Conservation (phyloP, 2,888 invertebrate genomes). For the Electrophaes corylata region DNA sequence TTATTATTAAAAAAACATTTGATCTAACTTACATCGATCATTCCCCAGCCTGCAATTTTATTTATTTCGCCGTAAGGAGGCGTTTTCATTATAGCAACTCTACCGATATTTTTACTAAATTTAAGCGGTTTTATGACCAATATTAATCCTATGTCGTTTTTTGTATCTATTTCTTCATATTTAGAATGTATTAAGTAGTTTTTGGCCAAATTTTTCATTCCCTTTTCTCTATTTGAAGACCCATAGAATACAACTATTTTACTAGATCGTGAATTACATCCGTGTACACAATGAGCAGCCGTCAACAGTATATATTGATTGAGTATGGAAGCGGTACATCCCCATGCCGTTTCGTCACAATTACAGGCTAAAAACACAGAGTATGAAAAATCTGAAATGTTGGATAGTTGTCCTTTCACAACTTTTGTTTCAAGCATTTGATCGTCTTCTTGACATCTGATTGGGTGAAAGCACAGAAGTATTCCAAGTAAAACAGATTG, state of each 20-base stretch:
- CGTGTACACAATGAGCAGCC: conserved; percentile 9
- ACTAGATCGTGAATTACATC: not conserved
- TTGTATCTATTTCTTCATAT: not conserved
- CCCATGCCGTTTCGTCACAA: not conserved
- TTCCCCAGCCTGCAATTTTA: conserved; percentile 11
- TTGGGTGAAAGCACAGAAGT: not conserved
- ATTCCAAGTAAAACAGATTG: conserved; percentile 6
- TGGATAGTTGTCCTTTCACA: not conserved
- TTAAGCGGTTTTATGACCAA: not conserved
- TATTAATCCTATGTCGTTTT: conserved; percentile 1
- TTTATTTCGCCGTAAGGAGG: not conserved
- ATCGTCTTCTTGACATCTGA: conserved; percentile 5
- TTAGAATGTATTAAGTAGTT: not conserved
- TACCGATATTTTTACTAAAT: not conserved
- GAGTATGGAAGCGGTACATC: conserved; percentile 6
- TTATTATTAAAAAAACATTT: too few species aligned
- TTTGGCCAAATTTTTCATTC: not conserved
- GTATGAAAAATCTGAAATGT: conserved; percentile 4
- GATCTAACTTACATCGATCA: conserved; percentile 8
- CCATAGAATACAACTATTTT: not conserved
- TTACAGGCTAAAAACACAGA: not conserved
- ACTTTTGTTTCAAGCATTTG: not conserved
- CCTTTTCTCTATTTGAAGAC: not conserved
- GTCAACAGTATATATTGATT: conserved; percentile 11
- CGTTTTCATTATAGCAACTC: conserved; percentile 1